phyloP scores from a whole-genome alignment of 2,797 vertebrate species.

The Lophius americanus region DNA sequence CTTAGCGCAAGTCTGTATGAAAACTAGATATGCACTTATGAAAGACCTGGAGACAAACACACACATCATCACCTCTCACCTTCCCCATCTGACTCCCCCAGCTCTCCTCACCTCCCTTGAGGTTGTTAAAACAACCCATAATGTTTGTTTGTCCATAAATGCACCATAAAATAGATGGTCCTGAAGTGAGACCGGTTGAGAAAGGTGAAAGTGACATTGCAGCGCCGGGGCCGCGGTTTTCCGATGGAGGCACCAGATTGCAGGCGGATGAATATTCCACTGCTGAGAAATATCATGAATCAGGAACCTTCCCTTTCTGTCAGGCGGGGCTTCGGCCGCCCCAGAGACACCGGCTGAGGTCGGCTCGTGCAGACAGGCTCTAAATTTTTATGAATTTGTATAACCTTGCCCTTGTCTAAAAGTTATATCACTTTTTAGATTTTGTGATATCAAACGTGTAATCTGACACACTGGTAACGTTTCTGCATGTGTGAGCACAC shows the following conservation, averaged over 20 bases:
- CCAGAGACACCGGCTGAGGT: conserved; percentile 49
- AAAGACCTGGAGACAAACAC: not conserved
- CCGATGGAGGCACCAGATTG: conserved; percentile 51
- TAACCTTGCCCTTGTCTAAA: conserved; percentile 16
- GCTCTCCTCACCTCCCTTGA: conserved; percentile 25
- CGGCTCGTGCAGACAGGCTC: conserved; percentile 47
- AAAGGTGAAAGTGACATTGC: conserved; percentile 70
- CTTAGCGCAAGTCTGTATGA: conserved; percentile 7
- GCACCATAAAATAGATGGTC: conserved; percentile 40
- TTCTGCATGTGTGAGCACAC: not conserved
- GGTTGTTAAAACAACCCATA: conserved; percentile 32
- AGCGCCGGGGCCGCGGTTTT: conserved; percentile 20
- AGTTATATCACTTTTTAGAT: not conserved
- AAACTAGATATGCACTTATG: not conserved
- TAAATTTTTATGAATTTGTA: conserved; percentile 5
- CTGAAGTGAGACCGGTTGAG: conserved; percentile 43
- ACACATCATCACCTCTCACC: conserved; percentile 5
- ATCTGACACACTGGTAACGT: not conserved
- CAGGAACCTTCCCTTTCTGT: conserved; percentile 63
- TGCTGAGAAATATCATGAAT: conserved; percentile 59
- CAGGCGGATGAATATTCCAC: conserved; percentile 64
- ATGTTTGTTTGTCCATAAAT: conserved; percentile 52
- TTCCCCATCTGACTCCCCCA: conserved; percentile 5
- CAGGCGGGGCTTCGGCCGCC: conserved; percentile 27
- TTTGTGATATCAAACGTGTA: not conserved